Percentiles rank a stretch among this genome's conserved stretches.
These are phyloP conservation scores for Mallateleia sp. DNA, from an alignment of 2,888 invertebrate species.

Conservation along the genomic window DNA sequence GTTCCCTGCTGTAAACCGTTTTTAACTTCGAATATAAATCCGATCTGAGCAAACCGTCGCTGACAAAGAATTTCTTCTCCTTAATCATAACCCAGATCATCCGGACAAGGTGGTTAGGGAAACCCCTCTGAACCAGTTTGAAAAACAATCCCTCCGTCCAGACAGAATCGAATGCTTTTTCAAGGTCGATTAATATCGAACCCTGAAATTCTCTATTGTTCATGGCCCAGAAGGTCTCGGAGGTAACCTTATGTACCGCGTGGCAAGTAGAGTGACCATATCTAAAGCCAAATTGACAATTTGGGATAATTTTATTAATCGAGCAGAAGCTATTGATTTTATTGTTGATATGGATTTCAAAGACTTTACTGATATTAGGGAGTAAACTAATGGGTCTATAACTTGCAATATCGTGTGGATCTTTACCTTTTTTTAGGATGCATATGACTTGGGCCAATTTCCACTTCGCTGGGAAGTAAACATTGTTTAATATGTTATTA, in stretches of 20 bases:
- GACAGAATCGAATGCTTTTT: constrained; percentile 21
- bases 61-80: no score
- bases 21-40: no score
- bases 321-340: no score
- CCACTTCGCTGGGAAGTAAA: constrained; percentile 80
- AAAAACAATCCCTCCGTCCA: not conserved
- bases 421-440: constrained; percentile 63
- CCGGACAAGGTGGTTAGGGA: no score
- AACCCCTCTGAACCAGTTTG: no score
- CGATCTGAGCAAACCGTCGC: no score
- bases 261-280: constrained; percentile 66
- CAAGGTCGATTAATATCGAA: not conserved
- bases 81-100: no score
- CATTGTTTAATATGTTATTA: constrained; percentile 79
- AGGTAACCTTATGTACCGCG: constrained; percentile 39
- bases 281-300: constrained; percentile 73
- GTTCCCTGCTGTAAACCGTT: no score
- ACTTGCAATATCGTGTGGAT: constrained; percentile 26
- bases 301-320: constrained; percentile 77
- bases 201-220: not conserved
- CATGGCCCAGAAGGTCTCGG: not conserved
- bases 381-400: constrained; percentile 81
- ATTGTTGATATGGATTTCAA: no score
- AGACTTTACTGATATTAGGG: no score
- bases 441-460: constrained; percentile 79